Evolutionary conservation across 2,888 invertebrate species (phyloP).

Genomic region (Pristionchus arcanus): DNA sequence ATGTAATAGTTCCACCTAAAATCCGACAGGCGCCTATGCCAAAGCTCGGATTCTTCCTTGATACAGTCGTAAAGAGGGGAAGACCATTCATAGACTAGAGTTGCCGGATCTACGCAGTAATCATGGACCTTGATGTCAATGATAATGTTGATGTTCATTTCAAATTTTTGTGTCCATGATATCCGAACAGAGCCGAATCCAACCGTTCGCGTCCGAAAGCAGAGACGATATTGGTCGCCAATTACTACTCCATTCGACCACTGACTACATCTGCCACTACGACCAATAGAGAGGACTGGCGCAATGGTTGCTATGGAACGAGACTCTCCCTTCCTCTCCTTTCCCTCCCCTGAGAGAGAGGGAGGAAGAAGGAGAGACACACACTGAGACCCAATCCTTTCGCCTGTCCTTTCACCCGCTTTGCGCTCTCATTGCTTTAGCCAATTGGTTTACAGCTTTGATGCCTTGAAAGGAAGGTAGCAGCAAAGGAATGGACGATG

Average conservation of each 20-base stretch:
- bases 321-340: background rate
- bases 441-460: background rate
- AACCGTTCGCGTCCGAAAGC: too few species aligned
- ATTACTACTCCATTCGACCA: slow-evolving; percentile 16
- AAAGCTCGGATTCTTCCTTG: too few species aligned
- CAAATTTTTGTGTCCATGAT: too few species aligned
- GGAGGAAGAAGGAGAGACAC: slow-evolving; percentile 1
- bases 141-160: too few species aligned
- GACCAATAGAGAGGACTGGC: background rate
- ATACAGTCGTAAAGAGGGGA: too few species aligned
- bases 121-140: too few species aligned
- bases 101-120: too few species aligned
- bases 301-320: slow-evolving; percentile 39
- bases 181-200: too few species aligned
- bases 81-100: too few species aligned
- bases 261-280: background rate
- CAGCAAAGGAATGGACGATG: slow-evolving; percentile 50
- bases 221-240: background rate
- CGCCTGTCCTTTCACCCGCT: background rate
- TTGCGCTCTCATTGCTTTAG: background rate
- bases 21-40: too few species aligned
- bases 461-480: slow-evolving; percentile 16
- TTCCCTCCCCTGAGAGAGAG: background rate
- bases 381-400: background rate
- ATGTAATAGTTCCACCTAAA: too few species aligned